These are phyloP conservation scores for Zosterops borbonicus DNA, from an alignment of 2,113 vertebrate species.

Conservation along the genomic window DNA sequence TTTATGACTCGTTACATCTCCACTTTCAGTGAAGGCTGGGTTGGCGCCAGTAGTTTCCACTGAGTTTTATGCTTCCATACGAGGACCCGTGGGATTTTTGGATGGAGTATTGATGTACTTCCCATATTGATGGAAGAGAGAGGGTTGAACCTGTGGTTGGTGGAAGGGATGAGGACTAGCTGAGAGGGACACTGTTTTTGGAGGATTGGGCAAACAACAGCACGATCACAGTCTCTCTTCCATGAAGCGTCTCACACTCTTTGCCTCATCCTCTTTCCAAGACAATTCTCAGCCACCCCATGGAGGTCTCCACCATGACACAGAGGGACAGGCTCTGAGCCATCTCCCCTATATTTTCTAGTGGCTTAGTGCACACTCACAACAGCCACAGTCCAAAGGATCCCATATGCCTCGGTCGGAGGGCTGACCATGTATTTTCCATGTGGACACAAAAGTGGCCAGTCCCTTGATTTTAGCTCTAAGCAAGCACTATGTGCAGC, in stretches of 20 bases:
- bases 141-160: background rate
- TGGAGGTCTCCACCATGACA: rapidly evolving
- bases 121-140: background rate
- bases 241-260: background rate
- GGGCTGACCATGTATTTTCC: rapidly evolving
- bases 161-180: background rate
- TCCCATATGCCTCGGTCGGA: rapidly evolving
- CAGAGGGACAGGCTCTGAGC: background rate
- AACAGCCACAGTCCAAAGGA: background rate
- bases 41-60: background rate
- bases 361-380: rapidly evolving
- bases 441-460: background rate
- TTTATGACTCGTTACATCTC: background rate
- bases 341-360: background rate
- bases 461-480: background rate
- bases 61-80: rapidly evolving
- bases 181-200: background rate
- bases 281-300: rapidly evolving
- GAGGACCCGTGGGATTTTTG: background rate
- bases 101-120: background rate
- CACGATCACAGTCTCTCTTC: background rate
- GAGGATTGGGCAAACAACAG: background rate
- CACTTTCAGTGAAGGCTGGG: background rate
- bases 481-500: background rate
- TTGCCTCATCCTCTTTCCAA: background rate